phyloP scores from a whole-genome alignment of 2,888 invertebrate species.

The Zelleria hepariella region DNA sequence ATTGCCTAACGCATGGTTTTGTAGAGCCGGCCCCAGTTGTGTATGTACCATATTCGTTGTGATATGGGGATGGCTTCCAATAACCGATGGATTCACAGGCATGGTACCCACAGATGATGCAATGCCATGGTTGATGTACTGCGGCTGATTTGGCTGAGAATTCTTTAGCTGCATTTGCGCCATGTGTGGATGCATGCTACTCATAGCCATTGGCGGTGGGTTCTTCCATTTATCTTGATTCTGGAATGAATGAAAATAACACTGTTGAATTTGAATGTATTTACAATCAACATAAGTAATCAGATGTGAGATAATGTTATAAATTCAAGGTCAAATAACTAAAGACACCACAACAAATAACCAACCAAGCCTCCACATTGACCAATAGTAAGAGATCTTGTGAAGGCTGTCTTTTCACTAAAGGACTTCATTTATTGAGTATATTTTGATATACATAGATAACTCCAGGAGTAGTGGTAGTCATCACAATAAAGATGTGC shows the following conservation, averaged over 20 bases:
- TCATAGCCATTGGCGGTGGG: conserved; percentile 72
- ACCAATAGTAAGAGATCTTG: not conserved
- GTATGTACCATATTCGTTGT: conserved; percentile 68
- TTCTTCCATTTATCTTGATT: conserved; percentile 91
- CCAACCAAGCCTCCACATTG: not conserved
- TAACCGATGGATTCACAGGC: conserved; percentile 62
- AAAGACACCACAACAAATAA: not conserved
- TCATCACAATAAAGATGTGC: too few species aligned
- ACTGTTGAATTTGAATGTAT: not conserved
- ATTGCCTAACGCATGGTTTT: conserved; percentile 60
- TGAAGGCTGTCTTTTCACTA: not conserved
- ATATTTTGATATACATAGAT: too few species aligned
- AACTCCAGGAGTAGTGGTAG: too few species aligned
- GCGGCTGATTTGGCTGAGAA: conserved; percentile 61
- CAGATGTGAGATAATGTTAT: not conserved
- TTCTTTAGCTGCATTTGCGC: conserved; percentile 58
- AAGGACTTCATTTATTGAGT: too few species aligned
- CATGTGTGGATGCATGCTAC: conserved; percentile 72
- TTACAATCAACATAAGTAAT: not conserved
- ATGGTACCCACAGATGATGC: conserved; percentile 60
- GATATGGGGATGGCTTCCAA: conserved; percentile 62
- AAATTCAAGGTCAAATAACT: not conserved
- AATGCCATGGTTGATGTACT: conserved; percentile 62
- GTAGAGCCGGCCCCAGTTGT: conserved; percentile 63
- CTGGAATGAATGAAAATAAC: conserved; percentile 62